phyloP scores from a whole-genome alignment of 1,140 invertebrate species.

The Cardiocondyla obscurior region DNA sequence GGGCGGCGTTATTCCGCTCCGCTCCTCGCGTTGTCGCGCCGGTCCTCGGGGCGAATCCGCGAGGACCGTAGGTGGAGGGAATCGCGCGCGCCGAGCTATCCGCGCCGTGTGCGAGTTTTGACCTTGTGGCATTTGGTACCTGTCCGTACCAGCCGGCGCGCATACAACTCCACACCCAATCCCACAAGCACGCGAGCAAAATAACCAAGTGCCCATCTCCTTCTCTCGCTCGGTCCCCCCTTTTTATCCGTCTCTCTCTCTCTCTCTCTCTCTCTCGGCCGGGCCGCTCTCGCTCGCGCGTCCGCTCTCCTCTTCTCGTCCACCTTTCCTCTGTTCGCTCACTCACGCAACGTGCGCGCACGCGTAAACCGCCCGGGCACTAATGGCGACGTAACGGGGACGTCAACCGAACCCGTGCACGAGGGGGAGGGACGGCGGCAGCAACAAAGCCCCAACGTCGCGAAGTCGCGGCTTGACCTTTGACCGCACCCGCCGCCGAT shows the following conservation, averaged over 20 bases:
- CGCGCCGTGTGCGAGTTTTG: constrained; percentile 72
- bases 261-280: not conserved
- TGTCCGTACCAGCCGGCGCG: constrained; percentile 80
- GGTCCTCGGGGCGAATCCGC: constrained; percentile 32
- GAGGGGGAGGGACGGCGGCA: not conserved
- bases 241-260: not conserved
- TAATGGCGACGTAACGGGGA: constrained; percentile 36
- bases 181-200: constrained; percentile 53
- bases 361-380: not conserved
- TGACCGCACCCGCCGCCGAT: not conserved
- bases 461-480: constrained; percentile 11
- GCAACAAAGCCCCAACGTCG: constrained; percentile 1
- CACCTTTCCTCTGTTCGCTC: constrained; percentile 36
- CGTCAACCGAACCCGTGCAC: constrained; percentile 17
- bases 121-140: constrained; percentile 84
- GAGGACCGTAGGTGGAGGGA: constrained; percentile 28
- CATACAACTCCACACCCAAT: constrained; percentile 67
- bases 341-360: constrained; percentile 18
- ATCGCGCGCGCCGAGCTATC: constrained; percentile 23
- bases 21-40: not conserved
- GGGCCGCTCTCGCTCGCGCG: not conserved
- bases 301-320: not conserved
- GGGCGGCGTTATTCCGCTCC: not conserved
- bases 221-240: constrained; percentile 10
- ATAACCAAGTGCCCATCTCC: constrained; percentile 62